Conservation (phyloP, 2,888 invertebrate species). For the Lasius fuliginosus region DNA sequence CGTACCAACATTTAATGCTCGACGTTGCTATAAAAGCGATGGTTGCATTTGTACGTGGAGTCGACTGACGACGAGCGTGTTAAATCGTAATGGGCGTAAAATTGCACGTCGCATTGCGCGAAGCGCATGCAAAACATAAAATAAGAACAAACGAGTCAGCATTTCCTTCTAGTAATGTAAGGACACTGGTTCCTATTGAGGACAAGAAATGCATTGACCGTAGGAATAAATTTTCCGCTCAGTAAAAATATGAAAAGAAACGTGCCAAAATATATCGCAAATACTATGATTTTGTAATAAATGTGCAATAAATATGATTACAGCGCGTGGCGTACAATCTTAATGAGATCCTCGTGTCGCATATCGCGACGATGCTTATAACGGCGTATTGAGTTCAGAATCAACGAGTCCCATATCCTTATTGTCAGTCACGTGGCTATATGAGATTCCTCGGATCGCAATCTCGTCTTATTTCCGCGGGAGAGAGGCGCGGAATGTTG, state of each 20-base stretch:
- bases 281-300: not conserved
- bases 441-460: constrained; percentile 70
- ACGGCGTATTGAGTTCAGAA: constrained; percentile 61
- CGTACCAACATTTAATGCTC: constrained; percentile 59
- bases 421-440: constrained; percentile 68
- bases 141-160: constrained; percentile 34
- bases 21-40: constrained; percentile 56
- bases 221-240: not conserved
- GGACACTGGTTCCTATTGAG: not conserved
- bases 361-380: constrained; percentile 52
- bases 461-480: constrained; percentile 72
- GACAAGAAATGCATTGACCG: constrained; percentile 15
- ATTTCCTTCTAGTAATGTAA: constrained; percentile 29
- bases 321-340: not conserved
- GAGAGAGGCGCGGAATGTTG: constrained; percentile 38
- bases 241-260: not conserved
- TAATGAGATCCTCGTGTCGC: constrained; percentile 34
- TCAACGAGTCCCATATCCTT: constrained; percentile 68
- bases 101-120: constrained; percentile 52
- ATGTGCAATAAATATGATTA: constrained; percentile 22
- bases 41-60: constrained; percentile 56
- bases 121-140: constrained; percentile 36
- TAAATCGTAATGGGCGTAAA: constrained; percentile 66
- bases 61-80: constrained; percentile 57
- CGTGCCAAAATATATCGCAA: not conserved